Conservation (phyloP, 2,113 vertebrate genomes). For the Felis catus region DNA sequence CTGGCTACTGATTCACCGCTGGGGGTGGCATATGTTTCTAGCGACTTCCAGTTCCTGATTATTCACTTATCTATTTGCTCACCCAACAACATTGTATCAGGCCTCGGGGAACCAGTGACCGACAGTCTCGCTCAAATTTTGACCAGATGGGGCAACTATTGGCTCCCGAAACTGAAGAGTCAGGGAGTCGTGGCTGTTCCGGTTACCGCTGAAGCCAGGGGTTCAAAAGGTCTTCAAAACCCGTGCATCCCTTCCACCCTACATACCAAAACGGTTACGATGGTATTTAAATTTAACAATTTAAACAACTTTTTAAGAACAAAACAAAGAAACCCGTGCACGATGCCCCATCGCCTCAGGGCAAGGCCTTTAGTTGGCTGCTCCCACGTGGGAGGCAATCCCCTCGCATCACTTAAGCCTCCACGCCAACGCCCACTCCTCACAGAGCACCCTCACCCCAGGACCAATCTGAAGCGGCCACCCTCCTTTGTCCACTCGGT, state of each 20-base stretch:
- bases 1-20: neutral
- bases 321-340: neutral
- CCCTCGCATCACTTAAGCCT: neutral
- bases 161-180: neutral
- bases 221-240: neutral
- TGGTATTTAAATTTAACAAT: too few species aligned
- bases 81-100: neutral
- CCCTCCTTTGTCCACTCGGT: neutral
- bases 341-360: too few species aligned
- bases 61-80: neutral
- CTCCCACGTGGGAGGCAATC: neutral
- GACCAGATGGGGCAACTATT: neutral
- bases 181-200: neutral
- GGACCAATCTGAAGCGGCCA: neutral
- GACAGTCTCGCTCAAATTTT: neutral
- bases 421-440: neutral
- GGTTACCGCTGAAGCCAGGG: neutral
- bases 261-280: neutral
- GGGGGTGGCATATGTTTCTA: neutral
- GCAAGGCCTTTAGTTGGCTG: neutral
- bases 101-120: neutral
- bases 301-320: neutral
- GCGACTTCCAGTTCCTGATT: neutral
- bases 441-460: neutral
- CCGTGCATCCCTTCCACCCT: neutral